A percentile compares a stretch with the other conserved stretches of the same genome.
Conservation (phyloP, 2,888 invertebrate species). For the Alentia gelatinosa region DNA sequence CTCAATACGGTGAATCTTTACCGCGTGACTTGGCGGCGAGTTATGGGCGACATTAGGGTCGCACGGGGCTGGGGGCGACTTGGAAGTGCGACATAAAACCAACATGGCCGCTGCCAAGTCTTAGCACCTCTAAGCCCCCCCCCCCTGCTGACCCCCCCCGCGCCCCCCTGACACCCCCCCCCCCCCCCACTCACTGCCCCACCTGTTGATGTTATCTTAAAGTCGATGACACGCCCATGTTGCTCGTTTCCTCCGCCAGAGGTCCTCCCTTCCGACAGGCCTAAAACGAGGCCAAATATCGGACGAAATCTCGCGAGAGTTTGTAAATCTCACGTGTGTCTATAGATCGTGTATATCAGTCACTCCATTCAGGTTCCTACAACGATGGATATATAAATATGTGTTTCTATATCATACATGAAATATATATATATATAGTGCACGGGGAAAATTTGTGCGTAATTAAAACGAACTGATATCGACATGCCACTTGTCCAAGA, state of each 20-base stretch:
- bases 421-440: background rate
- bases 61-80: background rate
- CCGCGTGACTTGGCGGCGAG: background rate
- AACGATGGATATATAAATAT: no score
- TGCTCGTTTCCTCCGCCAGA: background rate
- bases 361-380: no score
- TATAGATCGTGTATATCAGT: no score
- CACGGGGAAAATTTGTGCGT: no score
- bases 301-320: no score
- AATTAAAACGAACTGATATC: no score
- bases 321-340: no score
- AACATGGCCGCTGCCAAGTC: background rate
- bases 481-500: no score
- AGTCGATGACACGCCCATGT: background rate
- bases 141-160: background rate
- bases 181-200: background rate
- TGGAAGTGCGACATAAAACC: slow-evolving; percentile 23
- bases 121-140: background rate
- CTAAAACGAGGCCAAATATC: background rate
- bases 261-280: no score
- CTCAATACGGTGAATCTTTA: slow-evolving; percentile 32
- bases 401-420: background rate
- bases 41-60: background rate
- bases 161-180: background rate
- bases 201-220: background rate